Evolutionary conservation across 2,888 invertebrate species (phyloP).

Genomic region (Ormyrus labotus): DNA sequence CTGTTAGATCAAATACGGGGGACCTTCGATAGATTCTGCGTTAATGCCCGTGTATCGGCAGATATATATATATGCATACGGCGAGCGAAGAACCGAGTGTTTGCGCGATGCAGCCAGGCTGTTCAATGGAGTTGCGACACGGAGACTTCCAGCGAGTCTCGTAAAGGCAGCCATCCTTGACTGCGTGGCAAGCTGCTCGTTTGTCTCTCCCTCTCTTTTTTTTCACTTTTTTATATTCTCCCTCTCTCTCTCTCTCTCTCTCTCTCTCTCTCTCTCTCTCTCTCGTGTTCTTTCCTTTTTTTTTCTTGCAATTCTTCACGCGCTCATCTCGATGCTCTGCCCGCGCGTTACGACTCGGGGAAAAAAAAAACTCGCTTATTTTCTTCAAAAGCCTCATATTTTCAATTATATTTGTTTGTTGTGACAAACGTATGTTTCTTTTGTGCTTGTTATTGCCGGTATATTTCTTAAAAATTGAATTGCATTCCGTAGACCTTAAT

Average conservation of each 20-base stretch:
- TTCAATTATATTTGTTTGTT: too few species aligned
- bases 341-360: not conserved
- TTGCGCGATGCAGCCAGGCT: constrained; percentile 10
- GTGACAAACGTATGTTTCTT: too few species aligned
- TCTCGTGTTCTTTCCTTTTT: constrained; percentile 1
- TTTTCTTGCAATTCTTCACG: constrained; percentile 14
- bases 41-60: constrained; percentile 22
- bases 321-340: constrained; percentile 1
- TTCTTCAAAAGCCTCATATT: too few species aligned
- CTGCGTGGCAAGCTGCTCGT: constrained; percentile 63
- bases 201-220: constrained; percentile 45
- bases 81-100: too few species aligned
- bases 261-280: constrained; percentile 8
- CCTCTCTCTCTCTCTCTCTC: constrained; percentile 17
- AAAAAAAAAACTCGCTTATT: too few species aligned
- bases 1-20: constrained; percentile 7
- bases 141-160: constrained; percentile 37
- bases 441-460: too few species aligned
- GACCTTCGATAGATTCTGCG: constrained; percentile 25
- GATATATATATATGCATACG: not conserved
- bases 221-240: constrained; percentile 17
- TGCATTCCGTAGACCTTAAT: too few species aligned
- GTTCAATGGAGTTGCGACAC: constrained; percentile 47
- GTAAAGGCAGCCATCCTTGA: constrained; percentile 71
- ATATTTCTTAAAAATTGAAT: too few species aligned